Evolutionary conservation across 2,113 vertebrate species (phyloP).

Genomic region (Nothocercus nigrocapillus): DNA sequence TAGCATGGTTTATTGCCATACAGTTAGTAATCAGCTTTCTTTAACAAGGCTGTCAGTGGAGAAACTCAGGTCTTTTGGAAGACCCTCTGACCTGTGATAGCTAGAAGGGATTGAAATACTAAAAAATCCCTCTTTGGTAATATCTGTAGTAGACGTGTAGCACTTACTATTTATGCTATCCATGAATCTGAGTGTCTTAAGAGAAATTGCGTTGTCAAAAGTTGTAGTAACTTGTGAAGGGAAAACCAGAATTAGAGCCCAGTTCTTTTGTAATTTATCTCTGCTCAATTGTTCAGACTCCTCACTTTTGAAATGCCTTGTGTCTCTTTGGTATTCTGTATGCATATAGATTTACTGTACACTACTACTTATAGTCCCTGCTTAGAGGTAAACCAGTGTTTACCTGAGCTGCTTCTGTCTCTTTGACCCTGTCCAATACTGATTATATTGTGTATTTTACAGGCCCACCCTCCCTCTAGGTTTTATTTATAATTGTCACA

Average conservation of each 20-base stretch:
- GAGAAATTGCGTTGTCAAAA: neutral
- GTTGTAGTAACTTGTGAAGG: neutral
- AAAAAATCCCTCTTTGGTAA: neutral
- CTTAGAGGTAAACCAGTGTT: neutral
- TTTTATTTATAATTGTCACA: neutral
- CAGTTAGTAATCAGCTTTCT: neutral
- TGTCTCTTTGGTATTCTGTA: neutral
- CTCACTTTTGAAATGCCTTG: neutral
- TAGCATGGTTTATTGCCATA: neutral
- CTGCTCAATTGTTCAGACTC: neutral
- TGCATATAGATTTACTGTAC: neutral
- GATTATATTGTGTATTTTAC: neutral
- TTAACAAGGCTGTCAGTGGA: neutral
- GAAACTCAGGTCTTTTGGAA: neutral
- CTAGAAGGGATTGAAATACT: neutral
- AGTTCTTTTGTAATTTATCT: neutral
- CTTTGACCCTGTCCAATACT: neutral
- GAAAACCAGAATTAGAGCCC: neutral
- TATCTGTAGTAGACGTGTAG: neutral
- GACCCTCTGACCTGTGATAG: neutral
- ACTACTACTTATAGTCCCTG: neutral
- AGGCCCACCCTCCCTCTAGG: neutral
- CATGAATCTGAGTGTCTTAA: neutral
- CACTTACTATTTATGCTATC: neutral
- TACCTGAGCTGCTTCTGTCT: neutral